These are phyloP conservation scores for Aphidius ervi DNA, from an alignment of 1,140 invertebrate genomes.

Conservation along the genomic window DNA sequence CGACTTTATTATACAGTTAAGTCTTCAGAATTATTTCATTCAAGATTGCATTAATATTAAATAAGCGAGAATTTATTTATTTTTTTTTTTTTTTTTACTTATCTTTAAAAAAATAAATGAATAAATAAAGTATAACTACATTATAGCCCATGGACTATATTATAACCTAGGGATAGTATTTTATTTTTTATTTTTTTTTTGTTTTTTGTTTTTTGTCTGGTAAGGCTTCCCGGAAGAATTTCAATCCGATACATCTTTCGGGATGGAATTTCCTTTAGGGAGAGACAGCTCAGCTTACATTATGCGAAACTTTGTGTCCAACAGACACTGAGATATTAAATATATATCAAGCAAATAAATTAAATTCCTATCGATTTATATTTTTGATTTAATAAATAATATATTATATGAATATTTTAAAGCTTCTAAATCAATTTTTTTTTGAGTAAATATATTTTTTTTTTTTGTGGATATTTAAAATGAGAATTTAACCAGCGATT, in stretches of 20 bases:
- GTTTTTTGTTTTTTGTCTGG: background rate
- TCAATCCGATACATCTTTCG: constrained; percentile 24
- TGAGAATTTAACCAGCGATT: background rate
- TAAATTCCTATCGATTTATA: no score
- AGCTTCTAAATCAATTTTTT: no score
- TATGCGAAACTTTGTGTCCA: no score
- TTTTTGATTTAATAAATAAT: constrained; percentile 14
- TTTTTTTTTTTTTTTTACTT: constrained; percentile 6
- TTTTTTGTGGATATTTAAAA: no score
- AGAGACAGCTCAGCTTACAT: constrained; percentile 25
- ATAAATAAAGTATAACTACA: background rate
- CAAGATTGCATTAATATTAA: constrained; percentile 44
- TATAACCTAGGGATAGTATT: background rate
- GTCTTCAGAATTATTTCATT: constrained; percentile 22
- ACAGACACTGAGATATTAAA: no score
- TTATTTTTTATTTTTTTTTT: constrained; percentile 4
- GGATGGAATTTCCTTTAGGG: constrained; percentile 25
- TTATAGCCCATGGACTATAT: no score
- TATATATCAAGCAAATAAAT: no score
- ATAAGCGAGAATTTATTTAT: constrained; percentile 19
- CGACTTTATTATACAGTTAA: constrained; percentile 41
- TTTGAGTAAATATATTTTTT: no score
- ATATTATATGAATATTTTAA: background rate
- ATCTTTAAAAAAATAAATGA: background rate
- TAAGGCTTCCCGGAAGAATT: constrained; percentile 32